Percentiles rank a stretch among this genome's conserved stretches.
phyloP scores from a whole-genome alignment of 92 coral and sea anemone genomes.

The Epizoanthus fatuus region DNA sequence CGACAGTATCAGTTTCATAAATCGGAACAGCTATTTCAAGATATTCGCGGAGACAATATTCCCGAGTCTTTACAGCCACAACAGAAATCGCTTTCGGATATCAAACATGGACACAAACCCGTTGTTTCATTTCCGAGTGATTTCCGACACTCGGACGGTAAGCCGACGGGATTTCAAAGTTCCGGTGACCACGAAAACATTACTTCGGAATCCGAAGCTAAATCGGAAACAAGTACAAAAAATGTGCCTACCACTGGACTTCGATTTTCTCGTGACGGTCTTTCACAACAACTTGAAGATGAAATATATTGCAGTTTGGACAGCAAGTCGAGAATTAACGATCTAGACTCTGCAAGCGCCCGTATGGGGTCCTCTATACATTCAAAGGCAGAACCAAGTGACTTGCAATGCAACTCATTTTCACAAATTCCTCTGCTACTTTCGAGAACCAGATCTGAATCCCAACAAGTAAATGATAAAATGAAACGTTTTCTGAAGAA shows the following conservation, averaged over 20 bases:
- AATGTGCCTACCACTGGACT: too few relatives aligned
- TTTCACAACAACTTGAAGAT: not conserved
- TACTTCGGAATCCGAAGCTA: not conserved
- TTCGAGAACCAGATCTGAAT: conserved; percentile 45
- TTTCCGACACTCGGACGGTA: not conserved
- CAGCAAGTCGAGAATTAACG: not conserved
- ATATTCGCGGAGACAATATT: not conserved
- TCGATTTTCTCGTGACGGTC: too few relatives aligned
- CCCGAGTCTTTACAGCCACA: not conserved
- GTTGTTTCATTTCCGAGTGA: not conserved
- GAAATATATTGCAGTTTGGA: not conserved
- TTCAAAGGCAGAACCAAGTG: not conserved
- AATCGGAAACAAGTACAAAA: not conserved
- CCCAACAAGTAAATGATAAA: conserved; percentile 50
- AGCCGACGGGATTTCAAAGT: not conserved
- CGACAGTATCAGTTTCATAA: not conserved
- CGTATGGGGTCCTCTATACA: not conserved
- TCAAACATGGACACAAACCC: not conserved
- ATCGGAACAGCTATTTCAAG: not conserved
- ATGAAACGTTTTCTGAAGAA: conserved; percentile 71
- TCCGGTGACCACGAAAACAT: not conserved
- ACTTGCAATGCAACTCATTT: not conserved
- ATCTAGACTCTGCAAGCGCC: not conserved
- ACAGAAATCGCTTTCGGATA: not conserved
- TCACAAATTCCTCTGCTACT: not conserved